Evolutionary conservation across 2,113 vertebrate genomes (phyloP), one percentile per base, ranked within the genome.

Genomic region (Murina feae): DNA sequence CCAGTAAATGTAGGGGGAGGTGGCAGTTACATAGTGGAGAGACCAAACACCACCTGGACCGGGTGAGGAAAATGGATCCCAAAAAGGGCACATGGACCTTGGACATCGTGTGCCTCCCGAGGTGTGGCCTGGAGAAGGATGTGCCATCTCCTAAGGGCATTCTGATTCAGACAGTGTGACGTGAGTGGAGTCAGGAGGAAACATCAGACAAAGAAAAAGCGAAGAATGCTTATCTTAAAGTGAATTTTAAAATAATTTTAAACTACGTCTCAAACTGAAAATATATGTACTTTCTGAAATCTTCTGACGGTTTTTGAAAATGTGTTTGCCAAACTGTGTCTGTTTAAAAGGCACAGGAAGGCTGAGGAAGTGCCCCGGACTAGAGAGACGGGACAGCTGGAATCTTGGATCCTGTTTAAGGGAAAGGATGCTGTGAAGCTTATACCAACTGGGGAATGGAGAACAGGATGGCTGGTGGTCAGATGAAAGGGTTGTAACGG

Each of bases 311-410:
- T 44, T 79, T 92, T 78, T 79, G 60, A 82, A 89, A 94, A 86
- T 44, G 21, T 39, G 58, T 71, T 95, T 88, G 91, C 55, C 75
- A 91, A 91, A 65, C 21, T 71, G 37, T 91, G 37, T 53, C 23
- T 89, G 25, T 51, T 84, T 49, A 74, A 93, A 95, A 58, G 23
- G 39, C 42, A 80, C 92, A 90, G 58, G 55, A 86, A 94, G 72
- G 18, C 42, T 71, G 30, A 71, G 72, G 28, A 83, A 55, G 18
- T 68, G 20, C 68, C 78, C 35, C n/a, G 53, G 53, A 89, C 81
- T 49, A 82, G 68, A 65, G 35, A 89, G 32, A 76, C 3, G 5
- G 20, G 39, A 47, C 63, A 84, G 37, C 53, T 23, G n/a, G 69
- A 60, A 60, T 60, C 58, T 0, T 69, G 53, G 85, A 79, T 89